Evolutionary conservation across 2,888 invertebrate genomes (phyloP).

Genomic region (Agrenia bidenticulata): DNA sequence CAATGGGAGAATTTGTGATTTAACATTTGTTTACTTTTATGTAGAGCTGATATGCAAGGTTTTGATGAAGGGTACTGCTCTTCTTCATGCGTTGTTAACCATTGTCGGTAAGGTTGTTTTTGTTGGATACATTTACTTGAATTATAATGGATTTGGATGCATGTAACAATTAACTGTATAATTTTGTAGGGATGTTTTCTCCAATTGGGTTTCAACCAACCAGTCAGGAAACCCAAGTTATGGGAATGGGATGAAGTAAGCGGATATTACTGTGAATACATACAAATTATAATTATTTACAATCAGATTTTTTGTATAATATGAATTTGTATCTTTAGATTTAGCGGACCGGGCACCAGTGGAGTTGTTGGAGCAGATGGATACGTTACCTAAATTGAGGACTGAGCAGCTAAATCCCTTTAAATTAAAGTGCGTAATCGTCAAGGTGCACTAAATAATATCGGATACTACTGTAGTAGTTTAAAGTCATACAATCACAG

Average conservation of each 20-base stretch:
- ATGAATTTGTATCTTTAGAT: slow-evolving; percentile 27
- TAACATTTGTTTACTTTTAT: no score
- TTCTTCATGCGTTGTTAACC: slow-evolving; percentile 60
- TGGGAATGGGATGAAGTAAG: slow-evolving; percentile 47
- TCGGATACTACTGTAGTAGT: neutral
- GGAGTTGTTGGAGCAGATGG: slow-evolving; percentile 42
- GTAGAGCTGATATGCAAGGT: slow-evolving; percentile 16
- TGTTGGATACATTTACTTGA: neutral
- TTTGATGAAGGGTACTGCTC: slow-evolving; percentile 60
- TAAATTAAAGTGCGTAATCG: neutral
- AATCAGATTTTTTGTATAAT: neutral
- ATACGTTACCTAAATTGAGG: slow-evolving; percentile 38
- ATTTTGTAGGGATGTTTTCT: slow-evolving; percentile 79
- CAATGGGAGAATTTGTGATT: no score
- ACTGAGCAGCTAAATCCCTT: neutral
- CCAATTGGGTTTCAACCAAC: slow-evolving; percentile 83
- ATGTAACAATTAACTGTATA: neutral
- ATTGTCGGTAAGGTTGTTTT: slow-evolving; percentile 57
- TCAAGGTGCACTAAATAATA: slow-evolving; percentile 5
- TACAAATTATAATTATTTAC: slow-evolving; percentile 3
- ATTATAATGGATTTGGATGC: neutral
- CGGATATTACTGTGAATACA: neutral
- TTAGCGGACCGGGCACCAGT: slow-evolving; percentile 38
- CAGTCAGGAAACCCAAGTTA: slow-evolving; percentile 63
- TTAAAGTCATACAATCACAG: slow-evolving; percentile 10